A percentile compares a stretch with the other conserved stretches of the same genome.
Evolutionary conservation across 1,140 invertebrate genomes (phyloP).

Genomic region (Drepana arcuata): DNA sequence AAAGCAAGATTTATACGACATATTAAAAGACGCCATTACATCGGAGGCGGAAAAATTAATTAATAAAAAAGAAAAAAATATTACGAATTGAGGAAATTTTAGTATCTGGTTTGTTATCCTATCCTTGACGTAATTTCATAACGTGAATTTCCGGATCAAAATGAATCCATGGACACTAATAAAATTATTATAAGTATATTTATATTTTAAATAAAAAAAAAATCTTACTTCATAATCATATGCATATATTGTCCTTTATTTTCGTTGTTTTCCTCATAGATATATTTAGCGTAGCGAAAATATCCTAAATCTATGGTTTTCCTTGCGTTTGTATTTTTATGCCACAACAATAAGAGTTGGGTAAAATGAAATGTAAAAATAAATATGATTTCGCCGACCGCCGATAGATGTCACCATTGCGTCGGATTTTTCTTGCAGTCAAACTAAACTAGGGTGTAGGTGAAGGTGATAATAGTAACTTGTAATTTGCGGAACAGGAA

Average conservation of each 20-base stretch:
- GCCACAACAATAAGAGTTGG: too few relatives aligned
- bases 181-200: too few relatives aligned
- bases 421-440: slow-evolving; percentile 11
- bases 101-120: too few relatives aligned
- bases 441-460: too few relatives aligned
- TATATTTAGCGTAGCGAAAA: too few relatives aligned
- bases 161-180: too few relatives aligned
- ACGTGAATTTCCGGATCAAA: too few relatives aligned
- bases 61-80: slow-evolving; percentile 7
- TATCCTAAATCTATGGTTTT: too few relatives aligned
- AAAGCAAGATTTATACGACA: slow-evolving; percentile 21
- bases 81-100: background rate
- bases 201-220: background rate
- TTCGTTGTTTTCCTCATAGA: too few relatives aligned
- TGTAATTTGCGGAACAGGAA: slow-evolving; percentile 9
- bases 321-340: too few relatives aligned
- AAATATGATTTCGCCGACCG: background rate
- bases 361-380: slow-evolving; percentile 11
- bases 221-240: background rate
- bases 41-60: slow-evolving; percentile 15
- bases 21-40: slow-evolving; percentile 25
- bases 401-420: slow-evolving; percentile 11
- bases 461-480: slow-evolving; percentile 14
- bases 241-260: too few relatives aligned
- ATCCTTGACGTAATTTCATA: too few relatives aligned